Conservation (phyloP, 2,797 vertebrate genomes). For the Alcedo quadribrachys region DNA sequence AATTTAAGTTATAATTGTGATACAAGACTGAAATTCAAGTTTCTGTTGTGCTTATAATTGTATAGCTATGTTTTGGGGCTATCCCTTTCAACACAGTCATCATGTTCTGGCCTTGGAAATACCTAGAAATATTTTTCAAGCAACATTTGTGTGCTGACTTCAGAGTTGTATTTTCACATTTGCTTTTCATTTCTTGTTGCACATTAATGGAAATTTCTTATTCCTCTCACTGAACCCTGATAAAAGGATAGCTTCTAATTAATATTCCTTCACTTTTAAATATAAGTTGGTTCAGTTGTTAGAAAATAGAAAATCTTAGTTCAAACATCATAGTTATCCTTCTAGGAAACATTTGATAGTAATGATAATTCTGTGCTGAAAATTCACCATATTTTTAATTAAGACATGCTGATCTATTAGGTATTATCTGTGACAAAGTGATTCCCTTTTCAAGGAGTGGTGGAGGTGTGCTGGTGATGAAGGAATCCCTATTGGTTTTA, state of each 20-base stretch:
- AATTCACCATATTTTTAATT: not conserved
- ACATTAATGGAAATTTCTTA: slow-evolving; percentile 3
- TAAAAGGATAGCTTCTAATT: slow-evolving; percentile 28
- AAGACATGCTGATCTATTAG: not conserved
- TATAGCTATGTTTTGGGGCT: not conserved
- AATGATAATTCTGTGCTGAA: not conserved
- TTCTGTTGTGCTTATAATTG: not conserved
- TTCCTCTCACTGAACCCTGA: not conserved
- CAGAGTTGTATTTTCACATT: not conserved
- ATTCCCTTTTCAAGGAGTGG: not conserved
- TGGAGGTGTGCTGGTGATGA: not conserved
- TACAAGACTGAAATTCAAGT: not conserved
- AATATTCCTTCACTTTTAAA: slow-evolving; percentile 5
- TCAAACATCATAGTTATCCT: not conserved
- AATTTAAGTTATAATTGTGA: not conserved
- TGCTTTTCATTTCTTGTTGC: slow-evolving; percentile 21
- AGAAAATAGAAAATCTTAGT: not conserved
- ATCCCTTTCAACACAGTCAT: not conserved
- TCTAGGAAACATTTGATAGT: not conserved
- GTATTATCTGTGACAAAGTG: slow-evolving; percentile 1
- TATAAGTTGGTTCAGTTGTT: not conserved
- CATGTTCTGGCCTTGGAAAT: not conserved
- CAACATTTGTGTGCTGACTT: not conserved
- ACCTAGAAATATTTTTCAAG: not conserved
- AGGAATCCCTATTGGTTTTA: not conserved